phyloP scores from a whole-genome alignment of 2,888 invertebrate species.

The Himalopsyche anomala region DNA sequence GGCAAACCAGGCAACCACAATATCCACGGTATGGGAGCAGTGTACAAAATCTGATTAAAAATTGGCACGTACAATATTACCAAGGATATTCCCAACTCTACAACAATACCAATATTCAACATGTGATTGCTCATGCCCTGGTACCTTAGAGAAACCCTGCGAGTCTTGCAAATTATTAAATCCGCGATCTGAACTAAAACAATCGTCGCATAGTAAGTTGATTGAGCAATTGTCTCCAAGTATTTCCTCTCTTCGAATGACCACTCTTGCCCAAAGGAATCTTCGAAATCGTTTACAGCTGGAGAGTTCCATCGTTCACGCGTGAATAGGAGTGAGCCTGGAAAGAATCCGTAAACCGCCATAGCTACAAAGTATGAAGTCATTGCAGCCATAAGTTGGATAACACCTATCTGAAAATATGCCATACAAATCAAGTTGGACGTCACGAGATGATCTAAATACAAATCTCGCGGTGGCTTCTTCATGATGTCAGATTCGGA shows the following conservation, averaged over 20 bases:
- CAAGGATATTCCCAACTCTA: constrained; percentile 81
- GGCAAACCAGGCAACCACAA: constrained; percentile 86
- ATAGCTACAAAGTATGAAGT: constrained; percentile 87
- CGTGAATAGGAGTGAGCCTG: constrained; percentile 80
- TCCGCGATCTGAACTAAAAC: constrained; percentile 88
- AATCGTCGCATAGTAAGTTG: constrained; percentile 87
- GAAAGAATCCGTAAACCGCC: constrained; percentile 88
- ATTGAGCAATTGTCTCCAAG: constrained; percentile 85
- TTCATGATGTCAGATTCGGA: constrained; percentile 87
- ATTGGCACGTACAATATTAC: constrained; percentile 83
- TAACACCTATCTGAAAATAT: constrained; percentile 91
- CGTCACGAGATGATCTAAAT: constrained; percentile 77
- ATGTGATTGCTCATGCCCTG: constrained; percentile 87
- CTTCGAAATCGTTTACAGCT: constrained; percentile 78
- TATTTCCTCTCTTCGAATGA: constrained; percentile 81
- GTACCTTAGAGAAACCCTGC: constrained; percentile 83
- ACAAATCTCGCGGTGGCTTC: constrained; percentile 76
- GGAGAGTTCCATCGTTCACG: constrained; percentile 85
- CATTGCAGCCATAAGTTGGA: constrained; percentile 89
- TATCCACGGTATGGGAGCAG: constrained; percentile 81
- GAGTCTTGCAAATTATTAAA: constrained; percentile 87
- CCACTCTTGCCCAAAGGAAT: constrained; percentile 88
- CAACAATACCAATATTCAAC: constrained; percentile 79
- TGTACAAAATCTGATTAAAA: constrained; percentile 82
- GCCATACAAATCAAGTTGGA: constrained; percentile 84